phyloP scores from a whole-genome alignment of 2,113 vertebrate genomes.

The Bucco capensis region DNA sequence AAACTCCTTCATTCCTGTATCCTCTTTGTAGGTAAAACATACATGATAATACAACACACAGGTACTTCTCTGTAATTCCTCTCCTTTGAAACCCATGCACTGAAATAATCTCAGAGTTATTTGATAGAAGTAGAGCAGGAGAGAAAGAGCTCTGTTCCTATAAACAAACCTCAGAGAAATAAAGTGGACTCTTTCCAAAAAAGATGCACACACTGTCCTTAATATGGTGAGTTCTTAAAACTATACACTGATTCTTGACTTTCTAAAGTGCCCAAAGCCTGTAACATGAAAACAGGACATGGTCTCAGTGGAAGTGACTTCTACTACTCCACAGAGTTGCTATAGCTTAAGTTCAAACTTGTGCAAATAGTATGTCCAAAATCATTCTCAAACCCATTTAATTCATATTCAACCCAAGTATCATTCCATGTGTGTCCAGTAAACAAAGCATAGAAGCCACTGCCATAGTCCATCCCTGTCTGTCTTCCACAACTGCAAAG shows the following conservation, averaged over 20 bases:
- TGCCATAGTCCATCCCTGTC: fast-evolving
- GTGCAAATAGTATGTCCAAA: not conserved
- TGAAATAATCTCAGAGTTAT: not conserved
- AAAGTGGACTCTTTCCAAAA: not conserved
- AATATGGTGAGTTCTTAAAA: not conserved
- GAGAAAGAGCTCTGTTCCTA: not conserved
- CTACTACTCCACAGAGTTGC: not conserved
- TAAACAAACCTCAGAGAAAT: not conserved
- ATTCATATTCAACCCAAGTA: not conserved
- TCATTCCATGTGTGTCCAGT: not conserved
- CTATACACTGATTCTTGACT: not conserved
- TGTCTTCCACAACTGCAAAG: not conserved
- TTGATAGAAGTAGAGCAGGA: not conserved
- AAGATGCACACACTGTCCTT: not conserved
- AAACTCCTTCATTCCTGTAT: not conserved
- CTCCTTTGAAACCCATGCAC: not conserved
- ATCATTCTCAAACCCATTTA: not conserved
- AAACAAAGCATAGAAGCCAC: not conserved
- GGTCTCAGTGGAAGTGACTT: not conserved
- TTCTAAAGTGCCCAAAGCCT: not conserved
- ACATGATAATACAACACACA: not conserved
- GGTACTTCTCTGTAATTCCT: not conserved
- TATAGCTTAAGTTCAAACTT: not conserved
- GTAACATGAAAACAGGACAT: not conserved
- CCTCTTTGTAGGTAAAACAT: not conserved